Conservation (phyloP, 2,888 invertebrate genomes). For the Caenorhabditis wallacei region DNA sequence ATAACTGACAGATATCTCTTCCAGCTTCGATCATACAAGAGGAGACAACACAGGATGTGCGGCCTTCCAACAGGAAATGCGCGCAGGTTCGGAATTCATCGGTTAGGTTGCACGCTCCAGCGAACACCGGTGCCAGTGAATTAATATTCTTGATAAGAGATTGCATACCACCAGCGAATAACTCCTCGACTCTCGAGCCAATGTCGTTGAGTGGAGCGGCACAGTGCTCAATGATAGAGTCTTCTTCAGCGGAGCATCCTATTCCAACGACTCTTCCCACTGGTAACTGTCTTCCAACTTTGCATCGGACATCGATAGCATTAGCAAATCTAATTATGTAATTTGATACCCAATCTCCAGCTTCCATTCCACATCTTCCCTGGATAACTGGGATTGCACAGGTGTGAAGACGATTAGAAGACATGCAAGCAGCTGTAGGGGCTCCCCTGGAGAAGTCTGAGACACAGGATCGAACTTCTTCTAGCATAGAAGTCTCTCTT, state of each 20-base stretch:
- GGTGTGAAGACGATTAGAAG: conserved; percentile 77
- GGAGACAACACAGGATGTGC: conserved; percentile 77
- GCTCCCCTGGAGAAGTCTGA: conserved; percentile 80
- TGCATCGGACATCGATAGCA: conserved; percentile 79
- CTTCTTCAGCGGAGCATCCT: conserved; percentile 79
- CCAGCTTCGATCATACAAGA: conserved; percentile 81
- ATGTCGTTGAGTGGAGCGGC: conserved; percentile 81
- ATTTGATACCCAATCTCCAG: conserved; percentile 72
- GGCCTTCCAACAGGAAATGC: conserved; percentile 67
- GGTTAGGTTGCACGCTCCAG: conserved; percentile 80
- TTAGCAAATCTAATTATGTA: conserved; percentile 80
- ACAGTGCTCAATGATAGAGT: conserved; percentile 80
- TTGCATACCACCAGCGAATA: conserved; percentile 76
- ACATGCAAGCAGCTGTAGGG: conserved; percentile 80
- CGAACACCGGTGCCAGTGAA: conserved; percentile 80
- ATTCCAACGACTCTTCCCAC: conserved; percentile 73
- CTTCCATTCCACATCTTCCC: conserved; percentile 66
- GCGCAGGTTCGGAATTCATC: conserved; percentile 74
- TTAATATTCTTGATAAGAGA: conserved; percentile 81
- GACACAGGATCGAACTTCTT: conserved; percentile 78
- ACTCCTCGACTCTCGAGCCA: conserved; percentile 71
- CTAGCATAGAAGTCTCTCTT: conserved; percentile 51
- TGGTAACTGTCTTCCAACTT: conserved; percentile 73
- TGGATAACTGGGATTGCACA: conserved; percentile 77
- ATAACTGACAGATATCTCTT: conserved; percentile 77